phyloP scores from a whole-genome alignment of 2,113 vertebrate species.

The Montifringilla adamsi region DNA sequence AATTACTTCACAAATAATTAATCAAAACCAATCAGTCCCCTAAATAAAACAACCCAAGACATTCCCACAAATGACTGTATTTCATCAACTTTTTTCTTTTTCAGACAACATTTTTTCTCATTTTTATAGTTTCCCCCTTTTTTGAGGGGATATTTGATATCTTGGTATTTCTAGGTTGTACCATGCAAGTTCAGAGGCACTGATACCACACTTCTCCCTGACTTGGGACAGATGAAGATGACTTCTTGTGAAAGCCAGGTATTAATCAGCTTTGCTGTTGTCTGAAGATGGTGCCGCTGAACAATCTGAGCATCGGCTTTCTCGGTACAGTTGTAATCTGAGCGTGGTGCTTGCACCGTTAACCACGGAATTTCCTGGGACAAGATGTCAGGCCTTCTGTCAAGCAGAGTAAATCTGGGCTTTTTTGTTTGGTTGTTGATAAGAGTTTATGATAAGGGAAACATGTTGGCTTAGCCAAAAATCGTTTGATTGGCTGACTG shows the following conservation, averaged over 20 bases:
- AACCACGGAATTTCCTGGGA: not conserved
- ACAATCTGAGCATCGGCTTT: not conserved
- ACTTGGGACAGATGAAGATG: not conserved
- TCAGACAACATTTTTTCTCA: not conserved
- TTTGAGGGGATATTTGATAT: not conserved
- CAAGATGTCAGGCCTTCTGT: not conserved
- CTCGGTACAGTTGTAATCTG: not conserved
- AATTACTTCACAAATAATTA: not conserved
- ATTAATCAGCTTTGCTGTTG: not conserved
- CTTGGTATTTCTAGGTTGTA: not conserved
- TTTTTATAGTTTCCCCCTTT: not conserved
- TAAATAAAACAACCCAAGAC: not conserved
- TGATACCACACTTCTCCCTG: not conserved
- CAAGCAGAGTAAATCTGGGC: not conserved
- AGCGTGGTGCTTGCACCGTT: not conserved
- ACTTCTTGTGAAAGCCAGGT: not conserved
- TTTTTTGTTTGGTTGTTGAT: not conserved
- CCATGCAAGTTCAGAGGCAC: not conserved
- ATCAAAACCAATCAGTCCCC: not conserved
- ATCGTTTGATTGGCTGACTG: not conserved
- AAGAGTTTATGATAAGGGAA: not conserved
- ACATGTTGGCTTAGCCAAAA: not conserved
- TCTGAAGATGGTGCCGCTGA: slow-evolving; percentile 32
- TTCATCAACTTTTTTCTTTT: not conserved
- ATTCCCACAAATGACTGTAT: not conserved